These are phyloP conservation scores for Montipora capitata DNA, from an alignment of 92 coral and sea anemone genomes.

Conservation along the genomic window DNA sequence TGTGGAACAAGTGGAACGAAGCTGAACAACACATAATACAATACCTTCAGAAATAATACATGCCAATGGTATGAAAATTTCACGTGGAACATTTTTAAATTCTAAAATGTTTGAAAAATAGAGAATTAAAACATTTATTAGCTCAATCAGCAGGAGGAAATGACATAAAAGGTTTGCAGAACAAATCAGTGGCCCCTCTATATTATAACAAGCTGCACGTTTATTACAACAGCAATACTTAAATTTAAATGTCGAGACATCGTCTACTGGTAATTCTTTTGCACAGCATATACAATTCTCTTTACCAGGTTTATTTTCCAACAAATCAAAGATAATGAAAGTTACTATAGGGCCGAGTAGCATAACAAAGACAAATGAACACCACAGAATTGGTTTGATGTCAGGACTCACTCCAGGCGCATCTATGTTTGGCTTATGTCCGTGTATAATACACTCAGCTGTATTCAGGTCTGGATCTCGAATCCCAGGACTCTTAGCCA, in stretches of 20 bases:
- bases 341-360: slow-evolving; percentile 8
- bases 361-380: neutral
- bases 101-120: neutral
- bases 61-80: neutral
- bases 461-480: slow-evolving; percentile 25
- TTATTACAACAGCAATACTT: neutral
- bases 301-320: neutral
- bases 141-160: slow-evolving; percentile 3
- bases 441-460: slow-evolving; percentile 12
- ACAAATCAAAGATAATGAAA: neutral
- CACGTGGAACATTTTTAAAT: neutral
- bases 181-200: slow-evolving; percentile 2
- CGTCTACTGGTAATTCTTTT: neutral
- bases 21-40: neutral
- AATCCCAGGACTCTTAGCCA: slow-evolving; percentile 1
- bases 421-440: neutral
- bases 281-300: neutral
- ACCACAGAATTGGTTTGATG: slow-evolving; percentile 10
- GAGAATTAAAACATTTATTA: neutral
- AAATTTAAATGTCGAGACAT: neutral
- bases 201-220: neutral
- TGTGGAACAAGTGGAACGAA: neutral
- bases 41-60: neutral
- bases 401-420: neutral
- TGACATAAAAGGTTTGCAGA: neutral